Evolutionary conservation across 2,888 invertebrate species (phyloP).

Genomic region (Leptinotarsa rubiginosa): DNA sequence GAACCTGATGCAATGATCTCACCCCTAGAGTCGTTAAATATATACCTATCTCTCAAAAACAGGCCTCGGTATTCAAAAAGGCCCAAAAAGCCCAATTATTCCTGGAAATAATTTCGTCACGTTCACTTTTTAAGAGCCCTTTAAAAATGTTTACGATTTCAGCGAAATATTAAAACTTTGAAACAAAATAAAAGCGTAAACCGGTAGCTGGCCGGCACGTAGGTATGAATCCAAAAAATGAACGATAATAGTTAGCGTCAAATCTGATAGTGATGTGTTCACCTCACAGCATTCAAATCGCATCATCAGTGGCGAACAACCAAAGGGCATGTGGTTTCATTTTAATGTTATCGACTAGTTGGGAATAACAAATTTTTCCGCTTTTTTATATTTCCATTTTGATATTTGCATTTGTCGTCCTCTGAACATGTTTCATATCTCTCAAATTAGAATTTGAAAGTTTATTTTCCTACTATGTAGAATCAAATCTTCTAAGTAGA

Average conservation of each 20-base stretch:
- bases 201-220: conserved; percentile 23
- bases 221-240: conserved; percentile 23
- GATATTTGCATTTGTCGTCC: too few relatives aligned
- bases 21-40: too few relatives aligned
- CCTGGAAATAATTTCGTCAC: conserved; percentile 5
- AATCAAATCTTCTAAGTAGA: too few relatives aligned
- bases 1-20: too few relatives aligned
- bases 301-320: conserved; percentile 14
- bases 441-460: too few relatives aligned
- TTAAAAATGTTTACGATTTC: conserved; percentile 6
- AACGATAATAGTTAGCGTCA: conserved; percentile 37
- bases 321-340: neutral
- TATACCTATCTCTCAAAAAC: too few relatives aligned
- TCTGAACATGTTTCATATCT: too few relatives aligned
- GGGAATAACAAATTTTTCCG: too few relatives aligned
- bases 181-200: conserved; percentile 24
- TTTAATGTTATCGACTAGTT: too few relatives aligned
- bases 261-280: conserved; percentile 35
- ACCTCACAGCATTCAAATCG: conserved; percentile 29
- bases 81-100: neutral
- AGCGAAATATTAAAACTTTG: conserved; percentile 7
- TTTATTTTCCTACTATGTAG: too few relatives aligned
- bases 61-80: conserved; percentile 15
- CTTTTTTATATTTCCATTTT: too few relatives aligned
- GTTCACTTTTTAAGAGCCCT: neutral